Base-by-base conservation (phyloP, 2,888 invertebrate species). In the Anoplius nigerrimus region DNA sequence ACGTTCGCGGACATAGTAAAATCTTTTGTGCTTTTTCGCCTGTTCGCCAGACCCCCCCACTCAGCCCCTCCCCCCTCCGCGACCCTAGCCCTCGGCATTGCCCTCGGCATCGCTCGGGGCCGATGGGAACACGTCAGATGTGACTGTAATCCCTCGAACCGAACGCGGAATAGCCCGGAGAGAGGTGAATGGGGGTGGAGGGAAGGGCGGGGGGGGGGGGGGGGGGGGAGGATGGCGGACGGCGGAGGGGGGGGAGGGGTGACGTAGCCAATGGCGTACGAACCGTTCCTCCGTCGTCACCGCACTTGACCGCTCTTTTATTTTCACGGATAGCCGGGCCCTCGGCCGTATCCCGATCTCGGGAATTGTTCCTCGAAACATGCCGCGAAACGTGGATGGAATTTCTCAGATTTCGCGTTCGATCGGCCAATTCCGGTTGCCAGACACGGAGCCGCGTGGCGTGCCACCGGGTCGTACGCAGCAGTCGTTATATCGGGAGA, bases 101-200 rank as follows among this genome's bases (percentile, higher is more conserved):
- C 45, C 42, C 34, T 18, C 56, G 34, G 77, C 67, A 18, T 56
- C 56, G 16, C 16, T n/a, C 56, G 57, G 45, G 20, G 75, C 74
- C 76, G 72, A 75, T 82, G 83, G 78, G 83, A 83, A 76, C 70
- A 54, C 76, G 83, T 79, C 82, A 82, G 83, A 79, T 83, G 83
- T 80, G 75, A 75, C 80, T 80, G 79, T 83, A 83, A 83, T 83
- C 82, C 81, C 72, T 74, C 75, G 81, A 81, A 81, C 75, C 62
- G 56, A 56, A 20, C 34, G 43, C 45, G 57, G 57, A 34, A 34
- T 34, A 34, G 34, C 34, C 34, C 4, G 11, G n/a, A n/a, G n/a
- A n/a, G n/a, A n/a, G n/a, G n/a, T n/a, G n/a, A n/a, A 56, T 56
- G 56, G 56, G 16, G 27, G 34, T 24, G 56, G 34, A 27, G 56